Evolutionary conservation across 1,140 invertebrate genomes (phyloP).

Genomic region (Ectropis grisescens): DNA sequence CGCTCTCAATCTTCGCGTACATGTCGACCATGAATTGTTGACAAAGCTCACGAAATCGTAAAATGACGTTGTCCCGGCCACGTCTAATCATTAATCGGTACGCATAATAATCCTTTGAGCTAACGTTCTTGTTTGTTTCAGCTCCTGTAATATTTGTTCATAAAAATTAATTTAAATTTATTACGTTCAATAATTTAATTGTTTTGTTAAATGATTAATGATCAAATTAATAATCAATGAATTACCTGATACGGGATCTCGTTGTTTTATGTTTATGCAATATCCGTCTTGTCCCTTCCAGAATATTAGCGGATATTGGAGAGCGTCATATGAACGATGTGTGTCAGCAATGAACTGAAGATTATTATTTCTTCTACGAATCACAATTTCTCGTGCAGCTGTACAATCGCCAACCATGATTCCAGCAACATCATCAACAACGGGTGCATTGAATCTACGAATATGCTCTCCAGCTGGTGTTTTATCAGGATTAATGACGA

Average conservation of each 20-base stretch:
- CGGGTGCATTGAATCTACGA: conserved; percentile 9
- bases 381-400: conserved; percentile 29
- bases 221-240: conserved; percentile 12
- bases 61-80: conserved; percentile 34
- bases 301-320: conserved; percentile 47
- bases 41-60: conserved; percentile 31
- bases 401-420: conserved; percentile 53
- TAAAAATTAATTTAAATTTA: conserved; percentile 2
- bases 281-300: conserved; percentile 50
- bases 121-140: conserved; percentile 26
- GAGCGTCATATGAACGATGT: conserved; percentile 45
- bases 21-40: conserved; percentile 49
- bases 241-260: conserved; percentile 20
- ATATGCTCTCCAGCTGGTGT: conserved; percentile 21
- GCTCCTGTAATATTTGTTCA: conserved; percentile 13
- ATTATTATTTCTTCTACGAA: conserved; percentile 4
- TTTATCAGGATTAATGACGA: conserved; percentile 49
- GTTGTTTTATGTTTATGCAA: conserved; percentile 33
- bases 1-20: conserved; percentile 43
- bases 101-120: conserved; percentile 26
- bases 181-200: conserved; percentile 6
- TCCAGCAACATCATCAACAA: conserved; percentile 48
- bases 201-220: conserved; percentile 6
- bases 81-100: conserved; percentile 37
- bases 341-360: conserved; percentile 1